Base-by-base conservation (phyloP, 2,797 vertebrate genomes). In the Sparidentex hasta region DNA sequence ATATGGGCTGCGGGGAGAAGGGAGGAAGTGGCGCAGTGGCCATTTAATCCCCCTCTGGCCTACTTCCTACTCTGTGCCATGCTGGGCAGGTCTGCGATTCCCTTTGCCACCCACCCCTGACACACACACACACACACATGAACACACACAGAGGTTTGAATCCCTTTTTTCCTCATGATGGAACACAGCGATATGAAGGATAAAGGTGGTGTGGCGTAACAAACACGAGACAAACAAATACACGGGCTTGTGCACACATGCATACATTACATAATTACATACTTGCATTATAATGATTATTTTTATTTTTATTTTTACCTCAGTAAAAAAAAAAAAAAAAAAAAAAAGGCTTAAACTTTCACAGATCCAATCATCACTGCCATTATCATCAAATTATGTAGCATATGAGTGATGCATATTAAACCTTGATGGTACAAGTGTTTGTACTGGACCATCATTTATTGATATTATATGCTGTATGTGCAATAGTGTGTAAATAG, bases 21-120 rank as follows among this genome's bases (percentile, higher is more conserved):
- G 33, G 83, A 82, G 86, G 87, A 87, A 83, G 83, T 82, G 59
- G 81, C 57, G 51, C 84, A 87, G 74, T 65, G 78, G 83, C 83
- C 80, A 85, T 90, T 87, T 92, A 94, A 92, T 94, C 93, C 88
- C 85, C 78, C 83, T 81, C 76, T 94, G 91, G 86, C 92, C 91
- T 89, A 93, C 88, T 93, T 95, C 89, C 91, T 92, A 82, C 84
- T 91, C 84, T 85, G 71, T 83, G 72, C 73, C 85, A 87, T 71
- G 80, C 87, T 93, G 89, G 66, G 77, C 71, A 77, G 72, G 80
- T 74, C 78, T 75, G 72, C 44, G 2, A 29, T 69, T 81, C 74
- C 59, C 48, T 59, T 38, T 59, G 65, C 75, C 64, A 68, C 64
- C 59, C 55, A 66, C 51, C 50, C 70, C 27, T 20, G 21, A 65